Percentiles rank a stretch among this genome's conserved stretches.
Evolutionary conservation across 2,888 invertebrate genomes (phyloP).

Genomic region (Phymatocera aterrima): DNA sequence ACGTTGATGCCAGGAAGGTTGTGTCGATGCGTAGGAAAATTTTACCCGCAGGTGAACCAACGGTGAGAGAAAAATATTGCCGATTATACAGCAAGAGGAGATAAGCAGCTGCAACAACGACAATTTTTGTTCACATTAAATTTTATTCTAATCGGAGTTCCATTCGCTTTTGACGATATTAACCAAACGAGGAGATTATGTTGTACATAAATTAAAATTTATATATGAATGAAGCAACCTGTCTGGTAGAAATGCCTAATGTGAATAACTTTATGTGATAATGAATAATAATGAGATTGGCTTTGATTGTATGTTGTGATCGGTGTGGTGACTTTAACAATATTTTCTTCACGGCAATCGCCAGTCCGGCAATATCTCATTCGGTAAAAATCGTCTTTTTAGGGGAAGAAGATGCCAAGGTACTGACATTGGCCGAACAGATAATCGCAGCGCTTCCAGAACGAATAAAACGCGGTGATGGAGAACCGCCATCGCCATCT

Average conservation of each 20-base stretch:
- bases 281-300: slow-evolving; percentile 28
- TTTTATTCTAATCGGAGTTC: not conserved
- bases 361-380: not conserved
- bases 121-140: not conserved
- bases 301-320: slow-evolving; percentile 41
- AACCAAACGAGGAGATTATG: not conserved
- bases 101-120: not conserved
- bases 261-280: not conserved
- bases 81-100: not conserved
- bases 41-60: not conserved
- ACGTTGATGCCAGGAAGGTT: slow-evolving; percentile 35
- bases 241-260: slow-evolving; percentile 28
- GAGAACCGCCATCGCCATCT: slow-evolving; percentile 72
- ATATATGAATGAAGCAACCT: slow-evolving; percentile 25
- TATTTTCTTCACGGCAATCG: not conserved
- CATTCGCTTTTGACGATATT: not conserved
- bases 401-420: slow-evolving; percentile 95
- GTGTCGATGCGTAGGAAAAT: not conserved
- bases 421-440: slow-evolving; percentile 95
- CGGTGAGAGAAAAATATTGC: not conserved
- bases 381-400: slow-evolving; percentile 71
- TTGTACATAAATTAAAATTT: too few species aligned
- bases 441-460: slow-evolving; percentile 99
- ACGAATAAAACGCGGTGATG: slow-evolving; percentile 87
- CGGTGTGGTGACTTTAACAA: slow-evolving; percentile 10